Percentiles rank a stretch among this genome's conserved stretches.
Evolutionary conservation across 2,113 vertebrate species (phyloP).

Genomic region (Perognathus longimembris): DNA sequence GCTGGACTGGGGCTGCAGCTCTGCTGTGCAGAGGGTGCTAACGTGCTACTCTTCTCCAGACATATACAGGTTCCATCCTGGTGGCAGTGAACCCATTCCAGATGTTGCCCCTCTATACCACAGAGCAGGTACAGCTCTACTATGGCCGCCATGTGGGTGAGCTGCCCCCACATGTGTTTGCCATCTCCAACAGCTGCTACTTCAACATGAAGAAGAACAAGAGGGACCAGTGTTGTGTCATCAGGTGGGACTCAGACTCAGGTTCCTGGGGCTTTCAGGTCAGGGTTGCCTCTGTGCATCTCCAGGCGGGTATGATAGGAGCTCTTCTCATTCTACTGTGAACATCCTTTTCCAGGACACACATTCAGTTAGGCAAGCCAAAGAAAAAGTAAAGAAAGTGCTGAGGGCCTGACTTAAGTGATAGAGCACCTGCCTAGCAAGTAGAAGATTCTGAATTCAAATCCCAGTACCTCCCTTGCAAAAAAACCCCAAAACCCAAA

Average conservation of each 20-base stretch:
- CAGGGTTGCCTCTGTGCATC: neutral
- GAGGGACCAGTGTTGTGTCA: constrained; percentile 95
- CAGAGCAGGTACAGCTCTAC: constrained; percentile 93
- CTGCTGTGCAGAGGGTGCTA: neutral
- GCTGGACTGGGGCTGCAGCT: too few relatives aligned
- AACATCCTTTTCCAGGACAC: neutral
- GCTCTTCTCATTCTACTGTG: neutral
- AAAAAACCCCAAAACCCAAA: neutral
- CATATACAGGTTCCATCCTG: constrained; percentile 97
- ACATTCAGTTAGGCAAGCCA: too few relatives aligned
- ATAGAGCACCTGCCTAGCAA: neutral
- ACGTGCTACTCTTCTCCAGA: constrained; percentile 85
- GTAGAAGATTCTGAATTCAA: neutral
- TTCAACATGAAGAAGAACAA: constrained; percentile 94
- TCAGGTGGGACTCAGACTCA: constrained; percentile 89
- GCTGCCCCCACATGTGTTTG: constrained; percentile 95
- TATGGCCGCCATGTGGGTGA: constrained; percentile 92
- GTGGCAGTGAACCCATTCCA: constrained; percentile 98
- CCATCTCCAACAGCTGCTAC: constrained; percentile 96
- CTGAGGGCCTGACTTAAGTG: neutral
- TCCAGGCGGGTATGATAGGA: neutral
- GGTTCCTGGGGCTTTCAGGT: neutral
- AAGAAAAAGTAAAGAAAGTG: neutral
- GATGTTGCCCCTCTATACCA: constrained; percentile 94
- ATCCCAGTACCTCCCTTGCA: too few relatives aligned